A percentile compares a stretch with the other conserved stretches of the same genome.
Evolutionary conservation across 1,140 invertebrate genomes (phyloP).

Genomic region (Orius insidiosus): DNA sequence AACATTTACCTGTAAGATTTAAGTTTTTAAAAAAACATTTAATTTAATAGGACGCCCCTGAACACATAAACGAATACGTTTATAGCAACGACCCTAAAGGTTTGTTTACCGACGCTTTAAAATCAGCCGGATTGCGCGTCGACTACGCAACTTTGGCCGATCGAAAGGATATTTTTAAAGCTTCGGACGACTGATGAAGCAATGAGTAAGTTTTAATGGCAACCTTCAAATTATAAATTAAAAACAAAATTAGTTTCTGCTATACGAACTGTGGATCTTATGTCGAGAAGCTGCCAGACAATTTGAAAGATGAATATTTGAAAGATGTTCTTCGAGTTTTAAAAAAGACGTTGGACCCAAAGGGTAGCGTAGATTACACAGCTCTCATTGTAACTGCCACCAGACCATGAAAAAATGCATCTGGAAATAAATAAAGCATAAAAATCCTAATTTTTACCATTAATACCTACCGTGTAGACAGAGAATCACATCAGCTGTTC

Average conservation of each 20-base stretch:
- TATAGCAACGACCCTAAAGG: constrained; percentile 5
- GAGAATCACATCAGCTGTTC: too few species aligned
- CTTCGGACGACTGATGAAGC: not conserved
- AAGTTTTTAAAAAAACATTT: too few species aligned
- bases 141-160: not conserved
- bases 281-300: constrained; percentile 2
- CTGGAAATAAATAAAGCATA: too few species aligned
- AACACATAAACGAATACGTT: constrained; percentile 6
- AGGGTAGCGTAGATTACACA: constrained; percentile 8
- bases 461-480: too few species aligned
- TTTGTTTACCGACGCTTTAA: not conserved
- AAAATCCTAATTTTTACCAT: too few species aligned
- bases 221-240: too few species aligned
- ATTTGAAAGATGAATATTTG: constrained; percentile 7
- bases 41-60: not conserved
- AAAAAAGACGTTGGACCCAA: not conserved
- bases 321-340: not conserved
- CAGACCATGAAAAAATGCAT: not conserved
- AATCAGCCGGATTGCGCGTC: constrained; percentile 1
- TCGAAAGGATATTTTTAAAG: constrained; percentile 3
- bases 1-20: not conserved
- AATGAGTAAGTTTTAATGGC: constrained; percentile 7
- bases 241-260: not conserved
- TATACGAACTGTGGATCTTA: constrained; percentile 9
- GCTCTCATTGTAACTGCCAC: not conserved